Base-by-base conservation (phyloP, 2,888 invertebrate species). In the Ormyrus labotus region DNA sequence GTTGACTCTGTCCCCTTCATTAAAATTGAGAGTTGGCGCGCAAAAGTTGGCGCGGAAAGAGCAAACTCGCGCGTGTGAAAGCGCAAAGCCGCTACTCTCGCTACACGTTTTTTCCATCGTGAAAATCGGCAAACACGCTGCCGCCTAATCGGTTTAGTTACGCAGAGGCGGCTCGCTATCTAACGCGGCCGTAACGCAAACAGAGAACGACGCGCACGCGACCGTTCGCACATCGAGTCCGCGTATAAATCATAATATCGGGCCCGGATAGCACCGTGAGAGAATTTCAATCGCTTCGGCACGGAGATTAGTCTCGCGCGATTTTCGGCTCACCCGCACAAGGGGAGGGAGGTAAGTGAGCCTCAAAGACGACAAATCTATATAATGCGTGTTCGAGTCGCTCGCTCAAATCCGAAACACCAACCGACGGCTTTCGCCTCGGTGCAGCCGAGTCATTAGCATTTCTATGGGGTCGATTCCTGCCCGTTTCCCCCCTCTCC, bases 271-370 rank as follows among this genome's bases (percentile, higher is more conserved):
- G 34, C 53, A 57, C 83, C 87, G 87, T 87, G 88, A 88, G 34
- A 34, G 87, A 87, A 87, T 86, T 83, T 81, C 79, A 83, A 87
- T 86, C 84, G 85, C 81, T 88, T 87, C 84, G 87, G 84, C 84
- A 86, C 86, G 85, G 84, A 84, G 87, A 87, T 88, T 87, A 87
- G 86, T 84, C 84, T 74, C 84, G 86, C 85, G 83, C 80, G 80
- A 74, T 74, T 70, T 58, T 80, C 65, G 75, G 75, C 75, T 76
- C 70, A 58, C 78, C 78, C 74, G 79, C 75, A 11, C 55, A 65
- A 45, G 34, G 13, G 67, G 65, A 63, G 61, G 51, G 73, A 45
- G 47, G 55, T 63, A 63, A 72, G 63, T 55, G 47, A 60, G 61
- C 45, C 11, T 47, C 48, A 47, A 34, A 55, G 53, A 60, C 67